Evolutionary conservation across 2,113 vertebrate species (phyloP), one percentile per base, ranked within the genome.

Genomic region (Chloropsis hardwickii): DNA sequence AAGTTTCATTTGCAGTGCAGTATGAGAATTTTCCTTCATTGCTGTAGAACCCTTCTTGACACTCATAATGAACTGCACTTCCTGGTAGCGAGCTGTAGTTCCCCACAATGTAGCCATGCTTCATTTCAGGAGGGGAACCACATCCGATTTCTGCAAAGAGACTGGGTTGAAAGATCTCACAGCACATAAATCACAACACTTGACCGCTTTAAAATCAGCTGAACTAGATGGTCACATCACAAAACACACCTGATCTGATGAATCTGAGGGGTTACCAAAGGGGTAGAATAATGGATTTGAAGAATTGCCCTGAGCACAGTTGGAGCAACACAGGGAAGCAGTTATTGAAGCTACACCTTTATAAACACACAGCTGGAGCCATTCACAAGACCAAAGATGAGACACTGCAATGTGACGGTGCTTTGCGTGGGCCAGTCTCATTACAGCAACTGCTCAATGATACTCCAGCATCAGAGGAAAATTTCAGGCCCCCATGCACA

Each of bases 61-160:
- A 98, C 35, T 94, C 65, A 40, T 98, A 98, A 81, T 3, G 95
- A 86, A 96, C 96, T 42, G 39, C 53, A 48, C 97, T 95, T 54
- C 97, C 98, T 39, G 87, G 91, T 4, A 76, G 78, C 17, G 89
- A 86, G 54, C 97, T 97, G 81, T 97, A 98, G 91, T 97, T 98
- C n/a, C 97, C 97, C 42, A 97, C 40, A 24, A 97, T 78, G 45
- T 97, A 96, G 73, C 97, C 97, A 37, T 96, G 74, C 39, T 92
- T 77, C 86, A 98, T 95, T 78, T 97, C 94, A 47, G 97, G 98
- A 88, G 97, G 97, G 16, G 84, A 73, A 35, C 97, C 95, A 84
- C 98, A 98, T 72, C 95, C 79, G n/a, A 97, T 95, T 97, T 97
- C 98, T 98, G 95, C 88, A 97, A 88, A 67, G 44, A 93, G 67